These are phyloP conservation scores for Teleiodes luculella DNA, from an alignment of 2,888 invertebrate genomes.

Conservation along the genomic window DNA sequence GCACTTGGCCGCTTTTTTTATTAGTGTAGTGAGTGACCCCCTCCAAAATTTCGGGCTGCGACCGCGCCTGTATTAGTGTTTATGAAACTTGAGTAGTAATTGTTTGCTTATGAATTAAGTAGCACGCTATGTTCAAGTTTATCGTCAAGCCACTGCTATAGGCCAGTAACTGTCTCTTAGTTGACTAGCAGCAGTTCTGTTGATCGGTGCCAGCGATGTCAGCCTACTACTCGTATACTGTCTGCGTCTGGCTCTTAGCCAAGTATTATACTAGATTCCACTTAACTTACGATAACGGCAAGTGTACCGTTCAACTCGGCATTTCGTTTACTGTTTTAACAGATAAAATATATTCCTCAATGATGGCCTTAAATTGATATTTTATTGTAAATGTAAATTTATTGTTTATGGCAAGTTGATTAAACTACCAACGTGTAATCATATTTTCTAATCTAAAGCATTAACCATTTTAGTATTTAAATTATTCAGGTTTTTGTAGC, in stretches of 20 bases:
- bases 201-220: not conserved
- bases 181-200: not conserved
- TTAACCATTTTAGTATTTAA: too few relatives aligned
- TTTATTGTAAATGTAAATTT: too few relatives aligned
- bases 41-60: too few relatives aligned
- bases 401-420: too few relatives aligned
- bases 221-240: too few relatives aligned
- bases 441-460: too few relatives aligned
- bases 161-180: not conserved
- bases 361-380: too few relatives aligned
- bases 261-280: slow-evolving; percentile 3
- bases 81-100: not conserved
- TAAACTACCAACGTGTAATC: too few relatives aligned
- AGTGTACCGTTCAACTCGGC: slow-evolving; percentile 50
- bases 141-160: not conserved
- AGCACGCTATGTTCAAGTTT: not conserved
- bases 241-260: not conserved
- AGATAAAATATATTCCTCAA: too few relatives aligned
- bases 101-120: not conserved
- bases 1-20: too few relatives aligned
- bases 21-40: too few relatives aligned
- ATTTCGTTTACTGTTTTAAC: slow-evolving; percentile 23
- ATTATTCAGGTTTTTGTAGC: too few relatives aligned
- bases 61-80: not conserved
- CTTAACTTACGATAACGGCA: slow-evolving; percentile 42